phyloP scores from a whole-genome alignment of 2,797 vertebrate genomes.

The Kryptopterus vitreolus region DNA sequence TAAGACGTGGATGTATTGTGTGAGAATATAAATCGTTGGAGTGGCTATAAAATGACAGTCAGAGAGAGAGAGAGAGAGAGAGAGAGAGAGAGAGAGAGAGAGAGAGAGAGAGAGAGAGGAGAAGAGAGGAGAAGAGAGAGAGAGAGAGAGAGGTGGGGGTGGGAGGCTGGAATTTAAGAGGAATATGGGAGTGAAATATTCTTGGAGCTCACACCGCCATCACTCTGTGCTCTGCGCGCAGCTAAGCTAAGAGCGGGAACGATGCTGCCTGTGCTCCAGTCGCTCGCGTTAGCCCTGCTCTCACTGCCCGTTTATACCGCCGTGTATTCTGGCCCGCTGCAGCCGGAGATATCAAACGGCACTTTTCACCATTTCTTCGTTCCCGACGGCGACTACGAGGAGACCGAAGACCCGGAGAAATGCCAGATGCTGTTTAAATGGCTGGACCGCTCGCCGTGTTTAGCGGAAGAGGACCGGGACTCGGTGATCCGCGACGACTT shows the following conservation, averaged over 20 bases:
- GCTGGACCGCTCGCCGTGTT: slow-evolving; percentile 82
- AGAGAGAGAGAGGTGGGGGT: neutral
- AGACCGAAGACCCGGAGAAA: slow-evolving; percentile 90
- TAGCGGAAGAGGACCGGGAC: slow-evolving; percentile 67
- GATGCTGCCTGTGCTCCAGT: slow-evolving; percentile 73
- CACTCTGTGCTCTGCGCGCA: slow-evolving; percentile 3
- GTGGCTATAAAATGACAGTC: neutral
- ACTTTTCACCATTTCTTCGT: slow-evolving; percentile 96
- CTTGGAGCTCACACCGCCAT: slow-evolving; percentile 23
- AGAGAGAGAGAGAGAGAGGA: neutral
- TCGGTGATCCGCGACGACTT: slow-evolving; percentile 87
- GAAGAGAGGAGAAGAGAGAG: too few species aligned
- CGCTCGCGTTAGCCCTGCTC: slow-evolving; percentile 67
- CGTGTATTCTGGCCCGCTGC: slow-evolving; percentile 84
- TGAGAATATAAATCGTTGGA: neutral
- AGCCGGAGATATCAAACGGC: slow-evolving; percentile 94
- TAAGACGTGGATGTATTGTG: neutral
- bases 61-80: neutral
- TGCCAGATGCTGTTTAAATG: slow-evolving; percentile 95
- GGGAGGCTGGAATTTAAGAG: slow-evolving; percentile 11
- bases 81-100: neutral
- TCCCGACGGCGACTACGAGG: slow-evolving; percentile 94
- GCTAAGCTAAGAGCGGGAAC: slow-evolving; percentile 46
- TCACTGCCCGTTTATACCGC: slow-evolving; percentile 67
- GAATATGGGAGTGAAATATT: slow-evolving; percentile 26